Percentiles rank a stretch among this genome's conserved stretches.
Conservation (phyloP, 2,113 vertebrate species). For the Halichoeres trimaculatus region DNA sequence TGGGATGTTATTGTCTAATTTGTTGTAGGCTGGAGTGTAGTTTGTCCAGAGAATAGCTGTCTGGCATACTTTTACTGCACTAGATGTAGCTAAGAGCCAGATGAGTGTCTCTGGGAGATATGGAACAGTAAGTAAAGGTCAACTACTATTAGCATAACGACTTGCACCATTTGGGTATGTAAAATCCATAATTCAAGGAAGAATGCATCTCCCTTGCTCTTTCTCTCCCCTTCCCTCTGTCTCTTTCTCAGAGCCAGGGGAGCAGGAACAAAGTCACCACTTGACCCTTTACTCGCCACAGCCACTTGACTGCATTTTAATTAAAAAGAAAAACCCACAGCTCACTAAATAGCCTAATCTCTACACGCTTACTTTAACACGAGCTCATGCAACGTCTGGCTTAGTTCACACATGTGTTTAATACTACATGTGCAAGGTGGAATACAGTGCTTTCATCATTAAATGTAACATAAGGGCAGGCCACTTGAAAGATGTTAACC, state of each 20-base stretch:
- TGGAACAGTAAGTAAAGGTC: conserved; percentile 79
- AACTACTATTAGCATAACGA: conserved; percentile 73
- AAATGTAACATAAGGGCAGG: conserved; percentile 2
- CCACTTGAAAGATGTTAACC: not conserved
- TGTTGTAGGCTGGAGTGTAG: conserved; percentile 38
- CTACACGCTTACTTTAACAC: conserved; percentile 65
- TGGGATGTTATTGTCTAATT: conserved; percentile 42
- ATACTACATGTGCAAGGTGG: conserved; percentile 59
- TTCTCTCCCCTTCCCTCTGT: conserved; percentile 1
- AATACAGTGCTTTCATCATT: conserved; percentile 35
- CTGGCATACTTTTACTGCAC: conserved; percentile 47
- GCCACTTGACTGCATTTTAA: conserved; percentile 81
- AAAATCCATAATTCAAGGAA: conserved; percentile 79
- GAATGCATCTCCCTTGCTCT: conserved; percentile 35
- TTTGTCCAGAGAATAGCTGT: conserved; percentile 42
- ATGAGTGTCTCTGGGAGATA: conserved; percentile 69
- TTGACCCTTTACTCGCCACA: conserved; percentile 74
- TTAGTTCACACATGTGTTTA: conserved; percentile 54
- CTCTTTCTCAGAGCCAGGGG: conserved; percentile 57
- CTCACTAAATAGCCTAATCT: conserved; percentile 64
- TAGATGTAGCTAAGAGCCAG: conserved; percentile 54
- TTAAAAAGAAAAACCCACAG: conserved; percentile 76
- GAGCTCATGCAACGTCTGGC: conserved; percentile 52
- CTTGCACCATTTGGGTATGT: conserved; percentile 72
- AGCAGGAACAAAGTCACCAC: conserved; percentile 78